phyloP scores from a whole-genome alignment of 1,140 invertebrate genomes.

The Aphidius ervi region DNA sequence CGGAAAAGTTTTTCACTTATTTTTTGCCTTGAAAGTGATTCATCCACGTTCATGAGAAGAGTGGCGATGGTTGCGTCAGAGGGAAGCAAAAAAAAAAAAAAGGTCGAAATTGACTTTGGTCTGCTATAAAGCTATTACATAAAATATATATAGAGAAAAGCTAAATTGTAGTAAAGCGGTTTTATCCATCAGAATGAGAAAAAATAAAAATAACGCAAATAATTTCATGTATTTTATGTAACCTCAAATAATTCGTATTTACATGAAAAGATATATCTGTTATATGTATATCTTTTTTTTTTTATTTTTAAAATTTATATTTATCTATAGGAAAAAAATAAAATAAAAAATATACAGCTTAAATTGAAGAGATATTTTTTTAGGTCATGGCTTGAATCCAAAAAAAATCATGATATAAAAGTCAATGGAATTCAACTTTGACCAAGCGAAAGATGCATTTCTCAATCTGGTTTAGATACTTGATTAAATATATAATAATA shows the following conservation, averaged over 20 bases:
- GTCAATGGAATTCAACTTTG: constrained; percentile 7
- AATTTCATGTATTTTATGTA: constrained; percentile 16
- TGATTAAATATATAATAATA: constrained; percentile 2
- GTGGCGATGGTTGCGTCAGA: too few relatives aligned
- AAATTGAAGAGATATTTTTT: constrained; percentile 11
- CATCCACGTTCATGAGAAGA: too few relatives aligned
- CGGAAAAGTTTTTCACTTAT: too few relatives aligned
- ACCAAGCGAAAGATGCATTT: constrained; percentile 6
- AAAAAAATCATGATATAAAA: not conserved
- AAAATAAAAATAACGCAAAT: constrained; percentile 9
- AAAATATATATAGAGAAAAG: not conserved
- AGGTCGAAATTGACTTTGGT: not conserved
- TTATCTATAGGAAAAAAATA: too few relatives aligned
- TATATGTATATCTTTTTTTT: too few relatives aligned
- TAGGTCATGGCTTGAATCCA: constrained; percentile 12
- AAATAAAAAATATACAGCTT: not conserved
- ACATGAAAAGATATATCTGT: not conserved
- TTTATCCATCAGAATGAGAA: not conserved
- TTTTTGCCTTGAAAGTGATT: too few relatives aligned
- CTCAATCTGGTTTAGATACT: constrained; percentile 7
- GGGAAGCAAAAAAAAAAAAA: too few relatives aligned
- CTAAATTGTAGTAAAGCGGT: not conserved
- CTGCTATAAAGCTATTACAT: not conserved
- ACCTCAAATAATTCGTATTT: constrained; percentile 19
- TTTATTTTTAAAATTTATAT: too few relatives aligned